Evolutionary conservation across 2,888 invertebrate genomes (phyloP).

Genomic region (Danaus chrysippus): DNA sequence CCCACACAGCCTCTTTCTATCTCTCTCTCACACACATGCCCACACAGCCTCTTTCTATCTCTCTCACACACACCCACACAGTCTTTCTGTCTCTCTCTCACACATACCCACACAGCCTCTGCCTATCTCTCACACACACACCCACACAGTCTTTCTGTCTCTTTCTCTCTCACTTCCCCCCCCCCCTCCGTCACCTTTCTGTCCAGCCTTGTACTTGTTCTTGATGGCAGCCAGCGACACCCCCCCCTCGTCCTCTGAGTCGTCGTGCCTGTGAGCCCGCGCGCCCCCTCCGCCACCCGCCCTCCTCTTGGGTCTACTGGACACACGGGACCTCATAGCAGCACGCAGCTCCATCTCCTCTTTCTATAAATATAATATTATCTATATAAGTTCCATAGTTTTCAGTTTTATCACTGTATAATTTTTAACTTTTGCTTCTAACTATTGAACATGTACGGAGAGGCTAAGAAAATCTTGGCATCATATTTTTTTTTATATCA

Average conservation of each 20-base stretch:
- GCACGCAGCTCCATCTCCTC: slow-evolving; percentile 97
- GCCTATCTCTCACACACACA: neutral
- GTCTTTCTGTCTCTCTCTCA: neutral
- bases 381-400: too few species aligned
- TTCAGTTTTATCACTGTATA: too few species aligned
- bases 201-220: slow-evolving; percentile 90
- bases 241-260: slow-evolving; percentile 95
- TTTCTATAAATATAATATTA: slow-evolving; percentile 78
- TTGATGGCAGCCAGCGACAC: slow-evolving; percentile 97
- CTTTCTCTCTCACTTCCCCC: neutral
- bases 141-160: neutral
- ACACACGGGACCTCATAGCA: slow-evolving; percentile 83
- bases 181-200: slow-evolving; percentile 51
- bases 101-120: neutral
- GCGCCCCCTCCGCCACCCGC: slow-evolving; percentile 58
- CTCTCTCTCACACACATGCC: neutral
- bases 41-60: neutral
- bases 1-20: too few species aligned
- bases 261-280: slow-evolving; percentile 82
- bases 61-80: neutral
- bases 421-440: too few species aligned
- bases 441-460: too few species aligned
- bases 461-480: too few species aligned
- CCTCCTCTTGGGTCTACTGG: slow-evolving; percentile 74
- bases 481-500: too few species aligned